Percentiles rank a stretch among this genome's conserved stretches.
Evolutionary conservation across 2,113 vertebrate species (phyloP).

Genomic region (Parus major): DNA sequence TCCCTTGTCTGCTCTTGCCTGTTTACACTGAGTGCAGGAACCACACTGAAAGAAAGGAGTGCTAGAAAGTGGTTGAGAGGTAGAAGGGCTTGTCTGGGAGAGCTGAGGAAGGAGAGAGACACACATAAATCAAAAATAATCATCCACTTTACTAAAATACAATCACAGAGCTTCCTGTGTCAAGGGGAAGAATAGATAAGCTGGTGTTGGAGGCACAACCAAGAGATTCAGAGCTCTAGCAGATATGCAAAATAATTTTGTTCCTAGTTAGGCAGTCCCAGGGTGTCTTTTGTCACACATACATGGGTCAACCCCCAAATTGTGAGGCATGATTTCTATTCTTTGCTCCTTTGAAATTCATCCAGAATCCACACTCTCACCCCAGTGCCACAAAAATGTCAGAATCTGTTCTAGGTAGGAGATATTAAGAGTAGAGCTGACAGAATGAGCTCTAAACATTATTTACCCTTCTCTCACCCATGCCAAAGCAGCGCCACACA

Average conservation of each 20-base stretch:
- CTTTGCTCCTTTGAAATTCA: background rate
- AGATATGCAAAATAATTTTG: background rate
- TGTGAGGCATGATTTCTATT: background rate
- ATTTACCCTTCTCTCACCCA: background rate
- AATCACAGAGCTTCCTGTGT: background rate
- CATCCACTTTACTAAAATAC: background rate
- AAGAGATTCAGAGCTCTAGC: background rate
- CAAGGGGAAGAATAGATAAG: background rate
- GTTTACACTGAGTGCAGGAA: background rate
- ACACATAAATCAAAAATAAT: background rate
- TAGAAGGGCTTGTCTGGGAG: background rate
- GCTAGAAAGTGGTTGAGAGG: background rate
- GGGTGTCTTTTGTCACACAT: background rate
- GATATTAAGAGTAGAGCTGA: background rate
- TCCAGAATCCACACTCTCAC: background rate
- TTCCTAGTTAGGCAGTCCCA: background rate
- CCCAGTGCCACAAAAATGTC: background rate
- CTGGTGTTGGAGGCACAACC: background rate
- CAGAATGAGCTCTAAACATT: background rate
- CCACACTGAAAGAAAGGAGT: accelerated
- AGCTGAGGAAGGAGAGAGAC: background rate
- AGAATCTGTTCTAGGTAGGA: background rate
- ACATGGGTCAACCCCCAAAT: background rate
- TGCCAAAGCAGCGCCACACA: accelerated
- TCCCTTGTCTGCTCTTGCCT: background rate